phyloP scores from a whole-genome alignment of 2,113 vertebrate species.

The Rhagologus leucostigma region DNA sequence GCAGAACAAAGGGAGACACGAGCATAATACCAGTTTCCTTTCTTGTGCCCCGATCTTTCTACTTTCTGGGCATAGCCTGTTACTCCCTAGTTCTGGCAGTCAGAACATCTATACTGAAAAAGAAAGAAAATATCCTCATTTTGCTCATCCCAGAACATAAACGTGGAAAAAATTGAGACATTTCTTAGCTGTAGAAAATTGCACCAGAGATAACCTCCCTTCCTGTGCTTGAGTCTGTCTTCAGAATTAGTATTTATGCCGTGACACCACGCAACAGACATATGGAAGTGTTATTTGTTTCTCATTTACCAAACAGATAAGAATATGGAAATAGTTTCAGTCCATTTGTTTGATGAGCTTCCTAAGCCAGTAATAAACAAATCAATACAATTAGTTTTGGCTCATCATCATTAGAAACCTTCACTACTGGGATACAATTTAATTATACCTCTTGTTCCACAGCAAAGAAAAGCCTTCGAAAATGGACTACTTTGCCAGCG shows the following conservation, averaged over 20 bases:
- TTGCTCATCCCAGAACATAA: not conserved
- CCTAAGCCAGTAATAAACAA: conserved; percentile 80
- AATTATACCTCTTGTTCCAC: conserved; percentile 70
- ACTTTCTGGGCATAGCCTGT: not conserved
- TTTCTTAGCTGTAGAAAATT: not conserved
- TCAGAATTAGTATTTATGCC: conserved; percentile 61
- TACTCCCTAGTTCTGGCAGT: not conserved
- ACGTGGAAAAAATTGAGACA: not conserved
- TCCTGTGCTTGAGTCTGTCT: not conserved
- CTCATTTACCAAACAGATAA: conserved; percentile 78
- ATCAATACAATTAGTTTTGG: conserved; percentile 84
- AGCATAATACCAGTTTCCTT: not conserved
- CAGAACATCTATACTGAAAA: not conserved
- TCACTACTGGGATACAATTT: conserved; percentile 72
- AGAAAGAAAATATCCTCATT: not conserved
- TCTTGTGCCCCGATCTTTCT: not conserved
- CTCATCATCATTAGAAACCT: conserved; percentile 77
- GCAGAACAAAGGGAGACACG: not conserved
- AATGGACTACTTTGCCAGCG: conserved; percentile 51
- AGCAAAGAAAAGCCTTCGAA: conserved; percentile 60
- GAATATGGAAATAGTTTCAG: conserved; percentile 82
- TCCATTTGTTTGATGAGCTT: conserved; percentile 82
- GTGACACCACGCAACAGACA: conserved; percentile 58
- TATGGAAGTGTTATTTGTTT: conserved; percentile 77
- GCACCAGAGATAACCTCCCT: not conserved